Evolutionary conservation across 1,140 invertebrate genomes (phyloP), one percentile per base, ranked within the genome.

Genomic region (Adoxophyes honmai): DNA sequence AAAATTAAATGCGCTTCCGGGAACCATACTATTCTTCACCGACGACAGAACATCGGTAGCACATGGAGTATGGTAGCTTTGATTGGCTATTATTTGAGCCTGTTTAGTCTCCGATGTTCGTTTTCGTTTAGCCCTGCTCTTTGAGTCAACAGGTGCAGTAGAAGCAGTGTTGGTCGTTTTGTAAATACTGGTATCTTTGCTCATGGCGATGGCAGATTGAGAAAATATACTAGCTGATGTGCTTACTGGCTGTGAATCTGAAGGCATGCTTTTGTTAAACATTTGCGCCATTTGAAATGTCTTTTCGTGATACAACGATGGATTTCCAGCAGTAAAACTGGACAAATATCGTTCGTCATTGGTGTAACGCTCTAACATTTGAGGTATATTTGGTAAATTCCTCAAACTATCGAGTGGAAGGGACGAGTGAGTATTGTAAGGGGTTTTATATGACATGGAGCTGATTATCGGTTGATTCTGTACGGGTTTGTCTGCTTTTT

Each of bases 1-100:
- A 72, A 94, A 94, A 68, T 94, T 94, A 59, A 94, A 94, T 55
- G 93, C 92, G 74, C 92, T 93, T 14, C 92, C 91, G 0, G 93
- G 91, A 51, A 94, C 92, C 64, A 93, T 91, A 62, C 90, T 91
- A 0, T 91, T 76, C 34, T 92, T 92, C 58, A 78, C 81, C 0
- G 82, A 78, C 0, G 75, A 73, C 18, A 86, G 55, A 7, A 83
- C 70, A 52, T 86, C 81, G 1, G 62, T 74, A 34, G 58, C 66
- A 34, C 76, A 77, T 0, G 77, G 51, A 4, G 58, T 57, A n/a
- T 73, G 79, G 55, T 81, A 84, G 4, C 61, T 52, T 57, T 84
- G 82, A 39, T 92, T 92, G 10, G 91, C 66, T 5, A 90, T 89
- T 18, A 91, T 89, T 7, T 90, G 87, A 9, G 90, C 75, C 38